Evolutionary conservation across 2,888 invertebrate genomes (phyloP), one percentile per base, ranked within the genome.

Genomic region (Phyto melanocephala): DNA sequence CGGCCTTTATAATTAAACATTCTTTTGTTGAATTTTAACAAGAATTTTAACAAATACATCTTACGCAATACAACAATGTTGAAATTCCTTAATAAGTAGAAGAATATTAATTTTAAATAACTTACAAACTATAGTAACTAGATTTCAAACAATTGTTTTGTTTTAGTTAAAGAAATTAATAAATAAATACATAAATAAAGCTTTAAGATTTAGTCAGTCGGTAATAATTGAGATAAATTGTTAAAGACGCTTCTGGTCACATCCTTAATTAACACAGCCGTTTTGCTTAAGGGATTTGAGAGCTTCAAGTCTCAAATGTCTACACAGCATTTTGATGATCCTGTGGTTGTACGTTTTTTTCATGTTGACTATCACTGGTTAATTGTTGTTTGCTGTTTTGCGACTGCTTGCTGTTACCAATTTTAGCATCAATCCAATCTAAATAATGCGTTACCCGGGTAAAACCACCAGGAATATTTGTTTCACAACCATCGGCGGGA

Each of bases 391-490:
- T 58, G 10, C 24, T 50, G 1, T 68, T 42, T 24, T 37, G 33
- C 8, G 17, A 2, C 15, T 47, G 42, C 62, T 82, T 77, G 28
- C 85, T 84, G 68, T 74, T 78, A n/a, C 88, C 90, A 60, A 88
- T 90, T 74, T 90, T 90, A 42, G 86, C 85, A 50, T 86, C 86
- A 56, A 91, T 91, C 91, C 91, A 91, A 80, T 88, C 86, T 54
- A 91, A 79, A 81, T 90, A 91, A 50, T 88, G 84, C 2, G 90
- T 89, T 2, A 91, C 89, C 28, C 91, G 85, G 0, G 90, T 90
- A 81, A 91, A 91, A 10, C 91, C 91, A 0, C 90, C 90, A 1
- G 91, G 88, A n/a, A 89, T 86, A 52, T 87, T 89, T 7, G 87
- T 88, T 67, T 90, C 89, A 81, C 91, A 91, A 0, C 89, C 89